Conservation (phyloP, 1,140 invertebrate species). For the Ceratoteleas bidentatus region DNA sequence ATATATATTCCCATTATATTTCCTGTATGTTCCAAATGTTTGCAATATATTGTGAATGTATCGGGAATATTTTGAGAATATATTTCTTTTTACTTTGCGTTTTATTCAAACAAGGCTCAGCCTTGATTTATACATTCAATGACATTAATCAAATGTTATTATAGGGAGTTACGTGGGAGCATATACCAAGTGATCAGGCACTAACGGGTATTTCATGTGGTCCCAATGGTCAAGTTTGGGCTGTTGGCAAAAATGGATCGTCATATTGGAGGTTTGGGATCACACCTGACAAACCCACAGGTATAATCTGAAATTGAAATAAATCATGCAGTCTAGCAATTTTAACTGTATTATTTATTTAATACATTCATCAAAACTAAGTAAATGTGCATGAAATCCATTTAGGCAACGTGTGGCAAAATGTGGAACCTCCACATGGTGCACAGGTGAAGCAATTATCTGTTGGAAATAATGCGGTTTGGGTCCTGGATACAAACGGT, state of each 20-base stretch:
- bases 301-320: conserved; percentile 67
- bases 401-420: conserved; percentile 82
- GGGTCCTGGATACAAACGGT: conserved; percentile 85
- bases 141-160: too few relatives aligned
- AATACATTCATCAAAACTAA: too few relatives aligned
- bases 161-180: conserved; percentile 87
- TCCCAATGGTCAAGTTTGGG: conserved; percentile 89
- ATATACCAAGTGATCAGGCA: conserved; percentile 88
- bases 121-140: too few relatives aligned
- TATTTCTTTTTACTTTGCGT: too few relatives aligned
- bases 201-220: conserved; percentile 87
- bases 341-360: too few relatives aligned
- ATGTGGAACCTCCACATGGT: conserved; percentile 85
- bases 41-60: too few relatives aligned
- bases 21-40: too few relatives aligned
- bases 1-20: too few relatives aligned
- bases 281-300: conserved; percentile 84
- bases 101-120: too few relatives aligned
- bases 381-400: too few relatives aligned
- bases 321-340: too few relatives aligned
- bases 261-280: conserved; percentile 89
- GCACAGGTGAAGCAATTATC: conserved; percentile 89
- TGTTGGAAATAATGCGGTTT: conserved; percentile 86
- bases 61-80: too few relatives aligned
- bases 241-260: conserved; percentile 91